A percentile compares a stretch with the other conserved stretches of the same genome.
Conservation (phyloP, 2,888 invertebrate genomes). For the Digitonthophagus gazella region DNA sequence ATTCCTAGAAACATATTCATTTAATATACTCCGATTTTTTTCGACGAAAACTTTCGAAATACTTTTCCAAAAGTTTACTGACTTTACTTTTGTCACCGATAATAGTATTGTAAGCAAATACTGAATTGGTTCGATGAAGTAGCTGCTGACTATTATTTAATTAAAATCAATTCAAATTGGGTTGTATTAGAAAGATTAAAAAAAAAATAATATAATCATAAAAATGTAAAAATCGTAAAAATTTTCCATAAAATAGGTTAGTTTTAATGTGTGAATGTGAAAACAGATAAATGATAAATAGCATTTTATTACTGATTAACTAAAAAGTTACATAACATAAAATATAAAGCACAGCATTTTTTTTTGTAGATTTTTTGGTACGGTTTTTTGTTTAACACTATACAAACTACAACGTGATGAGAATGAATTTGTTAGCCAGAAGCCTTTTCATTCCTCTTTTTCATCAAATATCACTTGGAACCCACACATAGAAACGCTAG, state of each 20-base stretch:
- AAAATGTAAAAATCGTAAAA: slow-evolving; percentile 16
- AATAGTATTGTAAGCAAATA: no score
- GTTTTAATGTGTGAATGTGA: slow-evolving; percentile 27
- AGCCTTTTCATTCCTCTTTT: slow-evolving; percentile 48
- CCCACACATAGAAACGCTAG: slow-evolving; percentile 38
- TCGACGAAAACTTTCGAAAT: no score
- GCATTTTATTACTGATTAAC: slow-evolving; percentile 36
- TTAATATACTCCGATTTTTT: no score
- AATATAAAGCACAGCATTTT: slow-evolving; percentile 43
- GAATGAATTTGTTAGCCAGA: slow-evolving; percentile 42
- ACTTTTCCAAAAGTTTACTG: no score
- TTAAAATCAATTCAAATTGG: no score
- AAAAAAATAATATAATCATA: slow-evolving; percentile 19
- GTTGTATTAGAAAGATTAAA: slow-evolving; percentile 12
- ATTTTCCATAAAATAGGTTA: slow-evolving; percentile 19
- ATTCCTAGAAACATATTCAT: no score
- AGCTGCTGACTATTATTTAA: no score
- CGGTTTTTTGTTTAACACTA: slow-evolving; percentile 3
- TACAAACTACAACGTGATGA: slow-evolving; percentile 9
- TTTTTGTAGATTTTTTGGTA: slow-evolving; percentile 8
- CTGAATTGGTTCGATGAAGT: no score
- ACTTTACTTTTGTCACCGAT: no score
- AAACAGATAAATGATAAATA: slow-evolving; percentile 31
- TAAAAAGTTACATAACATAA: slow-evolving; percentile 35
- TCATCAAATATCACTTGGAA: slow-evolving; percentile 50